These are phyloP conservation scores for Lagria hirta DNA, from an alignment of 2,888 invertebrate genomes.

Conservation along the genomic window DNA sequence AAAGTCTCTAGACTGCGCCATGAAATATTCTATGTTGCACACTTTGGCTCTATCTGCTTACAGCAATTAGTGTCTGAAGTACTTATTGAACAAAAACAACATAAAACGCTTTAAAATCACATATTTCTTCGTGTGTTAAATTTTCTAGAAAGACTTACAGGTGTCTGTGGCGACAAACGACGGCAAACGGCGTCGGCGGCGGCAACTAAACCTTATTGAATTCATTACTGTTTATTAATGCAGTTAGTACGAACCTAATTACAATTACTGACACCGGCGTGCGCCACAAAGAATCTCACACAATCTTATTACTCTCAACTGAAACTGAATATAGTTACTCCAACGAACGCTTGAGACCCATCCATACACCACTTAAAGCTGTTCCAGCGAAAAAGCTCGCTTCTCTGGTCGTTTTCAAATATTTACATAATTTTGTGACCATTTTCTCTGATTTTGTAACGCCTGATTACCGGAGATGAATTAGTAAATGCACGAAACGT, in stretches of 20 bases:
- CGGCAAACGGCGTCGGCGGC: conserved; percentile 39
- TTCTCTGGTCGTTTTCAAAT: conserved; percentile 25
- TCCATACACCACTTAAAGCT: conserved; percentile 16
- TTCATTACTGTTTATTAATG: conserved; percentile 53
- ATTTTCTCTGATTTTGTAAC: too few relatives aligned
- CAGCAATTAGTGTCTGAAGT: too few relatives aligned
- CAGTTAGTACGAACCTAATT: conserved; percentile 55
- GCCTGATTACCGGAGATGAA: too few relatives aligned
- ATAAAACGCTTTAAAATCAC: too few relatives aligned
- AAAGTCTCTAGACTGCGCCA: too few relatives aligned
- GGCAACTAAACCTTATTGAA: conserved; percentile 48
- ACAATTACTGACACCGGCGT: conserved; percentile 48
- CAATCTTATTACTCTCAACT: conserved; percentile 42
- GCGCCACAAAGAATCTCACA: conserved; percentile 47
- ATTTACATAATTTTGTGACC: conserved; percentile 30
- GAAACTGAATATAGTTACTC: conserved; percentile 34
- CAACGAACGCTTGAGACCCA: conserved; percentile 25
- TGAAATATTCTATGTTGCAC: too few relatives aligned
- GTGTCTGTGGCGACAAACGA: conserved; percentile 38
- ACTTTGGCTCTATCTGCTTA: too few relatives aligned
- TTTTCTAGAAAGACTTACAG: conserved; percentile 27
- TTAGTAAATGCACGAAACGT: too few relatives aligned
- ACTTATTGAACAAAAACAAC: too few relatives aligned
- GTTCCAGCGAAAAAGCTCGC: conserved; percentile 15
- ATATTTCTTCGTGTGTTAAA: too few relatives aligned